Evolutionary conservation across 1,140 invertebrate species (phyloP), one percentile per base, ranked within the genome.

Genomic region (Adoxophyes honmai): DNA sequence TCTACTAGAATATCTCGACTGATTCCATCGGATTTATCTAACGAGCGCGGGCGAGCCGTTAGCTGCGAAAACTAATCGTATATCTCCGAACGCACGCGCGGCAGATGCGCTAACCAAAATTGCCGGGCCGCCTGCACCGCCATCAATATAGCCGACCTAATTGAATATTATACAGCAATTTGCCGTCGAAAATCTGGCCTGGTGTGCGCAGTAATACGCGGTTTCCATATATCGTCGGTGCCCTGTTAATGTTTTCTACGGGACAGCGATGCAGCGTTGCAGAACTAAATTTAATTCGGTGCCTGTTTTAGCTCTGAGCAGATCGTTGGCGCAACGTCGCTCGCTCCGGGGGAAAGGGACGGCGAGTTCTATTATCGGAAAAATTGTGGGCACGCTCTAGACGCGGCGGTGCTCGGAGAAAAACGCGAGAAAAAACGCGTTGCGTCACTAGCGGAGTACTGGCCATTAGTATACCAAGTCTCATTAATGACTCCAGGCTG

Each of bases 141-240:
- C 75, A 86, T 86, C 81, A 85, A 86, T 86, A 86, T 82, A 60
- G 72, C 57, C 75, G 75, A 78, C 78, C 84, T 87, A 85, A 85
- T 87, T 84, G 84, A 85, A 87, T 87, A 87, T 87, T 85, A 87
- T 83, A 79, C 77, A 73, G 72, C 81, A 82, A 87, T 87, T 85
- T 85, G 84, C 79, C 75, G 77, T 72, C 76, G 81, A 87, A 87
- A 86, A 86, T 84, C 78, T 84, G 81, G 81, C 80, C 71, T 73
- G 58, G 72, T 34, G 37, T 55, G 16, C 52, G 55, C 39, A 55
- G 37, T 61, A 81, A 66, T 83, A 70, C 85, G 84, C 81, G 84
- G 83, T 79, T 54, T 68, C 80, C 75, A 73, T 85, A 85, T 87
- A 87, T 81, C 73, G 75, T 78, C 60, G 59, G 73, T 72, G 70